Evolutionary conservation across 2,888 invertebrate species (phyloP).

Genomic region (Gymnosoma rotundatum): DNA sequence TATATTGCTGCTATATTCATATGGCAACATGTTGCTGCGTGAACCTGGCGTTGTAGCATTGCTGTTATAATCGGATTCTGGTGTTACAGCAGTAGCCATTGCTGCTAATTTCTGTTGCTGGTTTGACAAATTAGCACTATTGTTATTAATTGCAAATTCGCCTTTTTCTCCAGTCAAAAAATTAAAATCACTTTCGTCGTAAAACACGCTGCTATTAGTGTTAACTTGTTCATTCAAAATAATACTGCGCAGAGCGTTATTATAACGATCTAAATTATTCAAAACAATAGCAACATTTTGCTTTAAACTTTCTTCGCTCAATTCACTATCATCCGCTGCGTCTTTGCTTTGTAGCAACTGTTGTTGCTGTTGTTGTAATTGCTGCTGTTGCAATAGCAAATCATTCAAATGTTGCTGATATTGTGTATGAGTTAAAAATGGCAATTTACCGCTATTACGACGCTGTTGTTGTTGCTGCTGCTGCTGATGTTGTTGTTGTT

Average conservation of each 20-base stretch:
- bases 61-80: conserved; percentile 82
- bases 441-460: conserved; percentile 73
- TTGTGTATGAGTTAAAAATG: conserved; percentile 74
- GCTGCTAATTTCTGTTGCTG: conserved; percentile 49
- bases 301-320: conserved; percentile 82
- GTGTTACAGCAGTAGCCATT: conserved; percentile 76
- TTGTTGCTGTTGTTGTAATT: conserved; percentile 76
- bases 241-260: conserved; percentile 81
- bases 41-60: conserved; percentile 81
- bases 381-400: conserved; percentile 78
- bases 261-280: conserved; percentile 82
- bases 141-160: conserved; percentile 73
- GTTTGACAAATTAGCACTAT: conserved; percentile 71
- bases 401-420: conserved; percentile 80
- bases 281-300: conserved; percentile 82
- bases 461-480: conserved; percentile 71
- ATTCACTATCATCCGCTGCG: conserved; percentile 76
- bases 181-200: conserved; percentile 74
- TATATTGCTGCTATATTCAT: conserved; percentile 71
- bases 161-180: conserved; percentile 54
- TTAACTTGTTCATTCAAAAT: conserved; percentile 81
- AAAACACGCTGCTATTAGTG: conserved; percentile 75
- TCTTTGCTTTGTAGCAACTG: conserved; percentile 73
- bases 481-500: neutral
- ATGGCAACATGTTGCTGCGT: conserved; percentile 73